A percentile compares a stretch with the other conserved stretches of the same genome.
phyloP scores from a whole-genome alignment of 2,888 invertebrate genomes.

The Tethea ocularis region DNA sequence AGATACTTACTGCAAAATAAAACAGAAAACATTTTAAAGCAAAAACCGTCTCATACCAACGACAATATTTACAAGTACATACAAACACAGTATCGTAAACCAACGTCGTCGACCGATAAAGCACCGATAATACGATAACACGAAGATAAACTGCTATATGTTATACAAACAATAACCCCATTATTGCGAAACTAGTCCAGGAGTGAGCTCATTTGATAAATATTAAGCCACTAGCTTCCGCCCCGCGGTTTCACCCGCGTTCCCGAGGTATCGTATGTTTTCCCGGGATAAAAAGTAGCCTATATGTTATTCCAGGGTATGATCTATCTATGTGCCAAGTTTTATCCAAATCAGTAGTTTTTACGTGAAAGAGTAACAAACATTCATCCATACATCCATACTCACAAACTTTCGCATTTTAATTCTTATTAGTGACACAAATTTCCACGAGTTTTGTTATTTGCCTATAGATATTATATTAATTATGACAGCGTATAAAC shows the following conservation, averaged over 20 bases:
- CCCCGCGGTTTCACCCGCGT: too few relatives aligned
- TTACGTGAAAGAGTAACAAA: too few relatives aligned
- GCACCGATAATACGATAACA: conserved; percentile 30
- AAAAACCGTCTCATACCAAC: neutral
- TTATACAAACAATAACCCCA: conserved; percentile 17
- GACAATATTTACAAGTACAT: neutral
- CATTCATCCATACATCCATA: too few relatives aligned
- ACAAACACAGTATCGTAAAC: conserved; percentile 18
- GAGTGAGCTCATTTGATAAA: conserved; percentile 2
- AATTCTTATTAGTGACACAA: conserved; percentile 2
- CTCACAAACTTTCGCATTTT: too few relatives aligned
- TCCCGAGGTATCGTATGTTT: too few relatives aligned
- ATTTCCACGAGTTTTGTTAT: neutral
- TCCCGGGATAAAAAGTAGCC: too few relatives aligned
- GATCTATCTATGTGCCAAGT: too few relatives aligned
- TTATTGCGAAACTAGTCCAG: conserved; percentile 24
- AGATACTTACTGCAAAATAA: neutral
- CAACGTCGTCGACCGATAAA: conserved; percentile 28
- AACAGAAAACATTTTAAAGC: neutral
- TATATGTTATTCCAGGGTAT: too few relatives aligned
- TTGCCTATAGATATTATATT: neutral
- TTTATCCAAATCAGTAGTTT: too few relatives aligned
- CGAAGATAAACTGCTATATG: conserved; percentile 21
- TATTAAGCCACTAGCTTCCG: too few relatives aligned
- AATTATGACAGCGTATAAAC: neutral